Conservation (phyloP, 2,113 vertebrate genomes). For the Nothocercus nigrocapillus region DNA sequence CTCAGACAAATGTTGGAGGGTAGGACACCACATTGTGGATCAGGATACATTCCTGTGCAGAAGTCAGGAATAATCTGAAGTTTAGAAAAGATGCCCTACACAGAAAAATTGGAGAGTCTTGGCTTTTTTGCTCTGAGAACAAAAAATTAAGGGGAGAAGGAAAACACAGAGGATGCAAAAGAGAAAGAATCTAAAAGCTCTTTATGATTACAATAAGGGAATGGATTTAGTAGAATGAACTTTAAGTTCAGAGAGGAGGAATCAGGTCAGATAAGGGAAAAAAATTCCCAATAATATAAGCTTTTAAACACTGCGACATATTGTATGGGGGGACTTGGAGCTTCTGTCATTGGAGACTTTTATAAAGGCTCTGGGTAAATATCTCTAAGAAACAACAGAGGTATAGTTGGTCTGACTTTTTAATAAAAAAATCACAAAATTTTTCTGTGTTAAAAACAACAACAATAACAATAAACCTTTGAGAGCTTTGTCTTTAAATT, state of each 20-base stretch:
- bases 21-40: background rate
- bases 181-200: background rate
- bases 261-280: background rate
- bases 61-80: background rate
- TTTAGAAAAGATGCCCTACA: background rate
- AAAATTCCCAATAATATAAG: background rate
- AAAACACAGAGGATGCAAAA: background rate
- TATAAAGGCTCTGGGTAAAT: background rate
- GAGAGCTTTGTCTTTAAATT: background rate
- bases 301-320: background rate
- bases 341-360: background rate
- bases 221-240: background rate
- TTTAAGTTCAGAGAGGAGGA: background rate
- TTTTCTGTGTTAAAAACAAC: background rate
- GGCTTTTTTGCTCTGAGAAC: background rate
- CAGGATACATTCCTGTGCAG: background rate
- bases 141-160: background rate
- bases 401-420: background rate
- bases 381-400: background rate
- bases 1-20: background rate
- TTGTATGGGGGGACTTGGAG: background rate
- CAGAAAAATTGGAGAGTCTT: background rate
- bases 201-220: background rate
- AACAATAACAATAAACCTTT: background rate
- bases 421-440: background rate